Conservation (phyloP, 1,140 invertebrate genomes). For the Cyclargus thomasi region DNA sequence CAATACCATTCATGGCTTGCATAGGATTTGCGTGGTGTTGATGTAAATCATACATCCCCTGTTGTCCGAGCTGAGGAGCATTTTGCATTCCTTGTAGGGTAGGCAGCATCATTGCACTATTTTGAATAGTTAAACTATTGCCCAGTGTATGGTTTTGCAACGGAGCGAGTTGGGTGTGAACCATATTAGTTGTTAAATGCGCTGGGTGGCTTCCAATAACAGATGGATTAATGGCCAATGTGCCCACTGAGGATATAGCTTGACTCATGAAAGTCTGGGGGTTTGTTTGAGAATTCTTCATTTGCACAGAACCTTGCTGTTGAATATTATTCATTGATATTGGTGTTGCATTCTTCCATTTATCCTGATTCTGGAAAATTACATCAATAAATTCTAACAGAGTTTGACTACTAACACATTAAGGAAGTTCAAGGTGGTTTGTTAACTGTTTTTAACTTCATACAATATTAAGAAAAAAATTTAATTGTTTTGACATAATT, state of each 20-base stretch:
- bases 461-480: too few species aligned
- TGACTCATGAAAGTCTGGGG: conserved; percentile 76
- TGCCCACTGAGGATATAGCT: conserved; percentile 72
- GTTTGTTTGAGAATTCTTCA: conserved; percentile 75
- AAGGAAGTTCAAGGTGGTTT: too few species aligned
- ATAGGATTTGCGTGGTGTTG: conserved; percentile 72
- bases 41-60: conserved; percentile 75
- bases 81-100: conserved; percentile 65
- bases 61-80: conserved; percentile 62
- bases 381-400: conserved; percentile 21
- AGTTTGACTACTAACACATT: neutral
- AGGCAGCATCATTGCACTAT: conserved; percentile 65
- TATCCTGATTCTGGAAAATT: conserved; percentile 81
- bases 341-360: conserved; percentile 79
- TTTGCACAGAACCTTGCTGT: conserved; percentile 51
- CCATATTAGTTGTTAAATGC: conserved; percentile 70
- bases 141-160: conserved; percentile 62
- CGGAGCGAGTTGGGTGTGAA: conserved; percentile 68
- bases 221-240: conserved; percentile 78
- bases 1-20: conserved; percentile 76
- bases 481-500: neutral
- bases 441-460: too few species aligned
- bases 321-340: conserved; percentile 68
- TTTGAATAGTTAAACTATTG: conserved; percentile 62
- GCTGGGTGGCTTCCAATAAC: conserved; percentile 72